Evolutionary conservation across 2,113 vertebrate genomes (phyloP).

Genomic region (Malurus cyaneus): DNA sequence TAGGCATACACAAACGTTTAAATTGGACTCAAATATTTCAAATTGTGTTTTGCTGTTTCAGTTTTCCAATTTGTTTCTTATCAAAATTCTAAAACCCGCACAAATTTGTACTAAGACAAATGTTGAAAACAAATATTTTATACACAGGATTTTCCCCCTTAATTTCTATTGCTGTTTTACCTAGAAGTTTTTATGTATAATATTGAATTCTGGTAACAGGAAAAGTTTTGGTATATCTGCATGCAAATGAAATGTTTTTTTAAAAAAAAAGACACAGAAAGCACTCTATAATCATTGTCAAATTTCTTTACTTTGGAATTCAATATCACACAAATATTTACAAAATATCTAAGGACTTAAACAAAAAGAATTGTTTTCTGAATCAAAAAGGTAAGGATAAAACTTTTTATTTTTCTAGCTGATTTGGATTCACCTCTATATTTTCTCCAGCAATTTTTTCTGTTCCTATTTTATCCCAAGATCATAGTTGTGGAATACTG

Average conservation of each 20-base stretch:
- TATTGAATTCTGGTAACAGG: background rate
- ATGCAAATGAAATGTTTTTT: background rate
- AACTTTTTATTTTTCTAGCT: background rate
- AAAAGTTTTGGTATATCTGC: background rate
- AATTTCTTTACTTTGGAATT: background rate
- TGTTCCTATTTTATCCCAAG: background rate
- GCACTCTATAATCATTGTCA: background rate
- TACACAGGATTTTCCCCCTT: accelerated
- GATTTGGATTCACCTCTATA: background rate
- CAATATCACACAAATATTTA: background rate
- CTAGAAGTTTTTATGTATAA: background rate
- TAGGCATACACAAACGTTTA: accelerated
- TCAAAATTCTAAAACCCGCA: background rate
- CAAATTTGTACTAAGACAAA: background rate
- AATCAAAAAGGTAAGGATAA: background rate
- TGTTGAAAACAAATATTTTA: background rate
- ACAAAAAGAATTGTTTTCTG: background rate
- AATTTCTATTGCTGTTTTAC: background rate
- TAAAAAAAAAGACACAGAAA: background rate
- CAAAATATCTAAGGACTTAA: background rate
- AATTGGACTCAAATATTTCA: background rate
- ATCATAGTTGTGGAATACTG: background rate
- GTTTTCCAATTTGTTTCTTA: background rate
- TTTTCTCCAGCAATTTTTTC: background rate
- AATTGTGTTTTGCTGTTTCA: background rate